A percentile compares a stretch with the other conserved stretches of the same genome.
These are phyloP conservation scores for Lepidurus couesii DNA, from an alignment of 1,140 invertebrate genomes.

Conservation along the genomic window DNA sequence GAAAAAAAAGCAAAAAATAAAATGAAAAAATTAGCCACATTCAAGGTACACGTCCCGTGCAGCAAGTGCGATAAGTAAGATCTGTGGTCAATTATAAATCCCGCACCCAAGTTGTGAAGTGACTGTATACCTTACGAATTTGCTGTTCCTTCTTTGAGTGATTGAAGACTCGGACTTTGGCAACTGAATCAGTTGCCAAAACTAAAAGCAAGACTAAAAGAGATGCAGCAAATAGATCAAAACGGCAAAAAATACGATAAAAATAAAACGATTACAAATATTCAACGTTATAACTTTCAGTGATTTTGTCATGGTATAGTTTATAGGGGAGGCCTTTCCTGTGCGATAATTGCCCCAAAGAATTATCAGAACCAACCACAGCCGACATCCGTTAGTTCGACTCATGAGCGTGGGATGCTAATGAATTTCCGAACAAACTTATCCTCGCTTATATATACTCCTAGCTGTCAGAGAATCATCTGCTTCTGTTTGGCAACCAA, in stretches of 20 bases:
- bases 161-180: not conserved
- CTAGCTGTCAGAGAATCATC: not conserved
- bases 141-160: not conserved
- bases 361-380: not conserved
- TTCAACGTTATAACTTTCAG: not conserved
- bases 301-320: not conserved
- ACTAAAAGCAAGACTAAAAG: not conserved
- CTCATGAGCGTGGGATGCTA: conserved; percentile 9
- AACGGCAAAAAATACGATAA: not conserved
- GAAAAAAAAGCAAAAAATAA: too few relatives aligned
- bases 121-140: not conserved
- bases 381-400: not conserved
- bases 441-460: not conserved
- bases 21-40: too few relatives aligned
- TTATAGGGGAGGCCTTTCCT: not conserved
- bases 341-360: not conserved
- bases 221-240: not conserved
- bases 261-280: not conserved
- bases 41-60: too few relatives aligned
- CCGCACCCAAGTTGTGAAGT: not conserved
- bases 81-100: not conserved
- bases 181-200: not conserved
- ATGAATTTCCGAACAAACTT: not conserved
- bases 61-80: too few relatives aligned
- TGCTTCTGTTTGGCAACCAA: not conserved